Evolutionary conservation across 2,888 invertebrate species (phyloP), one percentile per base, ranked within the genome.

Genomic region (Lycia hirtaria): DNA sequence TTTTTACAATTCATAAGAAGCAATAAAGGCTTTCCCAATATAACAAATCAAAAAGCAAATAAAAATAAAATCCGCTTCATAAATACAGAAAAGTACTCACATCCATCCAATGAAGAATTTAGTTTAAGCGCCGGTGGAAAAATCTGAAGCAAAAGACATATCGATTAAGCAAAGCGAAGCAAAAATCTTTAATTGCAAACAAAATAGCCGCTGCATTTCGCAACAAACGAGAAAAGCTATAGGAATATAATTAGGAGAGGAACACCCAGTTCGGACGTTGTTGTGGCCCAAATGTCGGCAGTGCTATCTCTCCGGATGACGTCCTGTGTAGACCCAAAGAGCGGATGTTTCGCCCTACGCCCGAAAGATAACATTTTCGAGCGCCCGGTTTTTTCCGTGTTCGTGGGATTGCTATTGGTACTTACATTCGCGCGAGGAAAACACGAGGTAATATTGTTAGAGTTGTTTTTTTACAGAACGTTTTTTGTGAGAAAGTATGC

Each of bases 301-400:
- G 41, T 54, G 43, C 22, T 61, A 61, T 61, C 65, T 55, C 53
- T 14, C 62, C 65, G 67, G 67, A 67, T 53, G 56, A 41, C 20
- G 43, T 19, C 55, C 56, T 60, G 60, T 52, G 57, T 53, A 66
- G 61, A 50, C 49, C 67, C 63, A 67, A 70, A 72, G 66, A 67
- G 64, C 71, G 80, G 81, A 79, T 72, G 73, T 67, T 69, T 63
- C 64, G 64, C 67, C 65, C 70, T 56, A 63, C 68, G 67, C 63
- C 62, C 60, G 67, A 72, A 76, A 79, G 81, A 80, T 80, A 80
- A 75, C 73, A 69, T 60, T 69, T n/a, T 60, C 60, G 15, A 26
- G 26, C 50, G 54, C 49, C 62, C 69, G 68, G 64, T 71, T 71
- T 69, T 67, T 43, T 44, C 51, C 45, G 44, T 49, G 52, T 43